Conservation (phyloP, 2,113 vertebrate genomes). For the Brienomyrus brachyistius region DNA sequence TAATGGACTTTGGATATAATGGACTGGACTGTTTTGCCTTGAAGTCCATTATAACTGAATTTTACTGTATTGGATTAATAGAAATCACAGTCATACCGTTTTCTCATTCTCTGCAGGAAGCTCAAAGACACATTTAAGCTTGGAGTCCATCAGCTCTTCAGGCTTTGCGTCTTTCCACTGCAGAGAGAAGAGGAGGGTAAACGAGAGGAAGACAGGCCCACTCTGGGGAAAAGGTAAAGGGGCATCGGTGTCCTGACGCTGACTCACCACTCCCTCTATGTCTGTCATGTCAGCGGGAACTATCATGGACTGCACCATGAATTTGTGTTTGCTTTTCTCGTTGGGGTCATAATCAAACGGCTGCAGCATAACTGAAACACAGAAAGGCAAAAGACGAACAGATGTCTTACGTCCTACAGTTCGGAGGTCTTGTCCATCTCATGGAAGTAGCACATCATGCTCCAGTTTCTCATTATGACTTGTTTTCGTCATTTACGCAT, state of each 20-base stretch:
- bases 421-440: not conserved
- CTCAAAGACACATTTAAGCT: conserved; percentile 91
- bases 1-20: no score
- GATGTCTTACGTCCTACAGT: not conserved
- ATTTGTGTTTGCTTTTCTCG: conserved; percentile 98
- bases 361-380: conserved; percentile 85
- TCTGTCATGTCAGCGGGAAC: conserved; percentile 74
- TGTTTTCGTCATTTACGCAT: not conserved
- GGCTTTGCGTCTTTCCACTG: conserved; percentile 97
- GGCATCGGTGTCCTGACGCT: not conserved
- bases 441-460: not conserved
- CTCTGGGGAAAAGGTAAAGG: not conserved
- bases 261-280: conserved; percentile 90
- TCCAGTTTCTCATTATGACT: not conserved
- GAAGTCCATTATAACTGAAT: no score
- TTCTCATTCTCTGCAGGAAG: conserved; percentile 88
- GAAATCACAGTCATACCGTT: conserved; percentile 62
- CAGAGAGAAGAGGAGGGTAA: conserved; percentile 15
- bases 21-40: no score
- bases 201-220: not conserved
- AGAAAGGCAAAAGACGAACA: not conserved
- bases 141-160: conserved; percentile 96
- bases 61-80: not conserved
- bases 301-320: conserved; percentile 80
- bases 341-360: conserved; percentile 96